A percentile compares a stretch with the other conserved stretches of the same genome.
These are phyloP conservation scores for Calypte anna DNA, from an alignment of 2,113 vertebrate species.

Conservation along the genomic window DNA sequence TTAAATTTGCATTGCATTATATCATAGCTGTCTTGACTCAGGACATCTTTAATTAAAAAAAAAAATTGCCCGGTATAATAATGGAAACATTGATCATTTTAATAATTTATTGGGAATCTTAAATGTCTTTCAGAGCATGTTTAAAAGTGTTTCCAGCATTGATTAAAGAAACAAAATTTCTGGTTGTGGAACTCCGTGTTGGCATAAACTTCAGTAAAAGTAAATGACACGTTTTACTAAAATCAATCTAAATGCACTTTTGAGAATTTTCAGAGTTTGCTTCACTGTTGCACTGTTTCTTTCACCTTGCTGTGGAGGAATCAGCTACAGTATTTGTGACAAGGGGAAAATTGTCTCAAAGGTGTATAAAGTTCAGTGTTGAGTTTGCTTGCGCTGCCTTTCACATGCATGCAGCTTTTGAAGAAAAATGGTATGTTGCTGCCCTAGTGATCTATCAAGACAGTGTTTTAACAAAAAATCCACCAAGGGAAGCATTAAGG, in stretches of 20 bases:
- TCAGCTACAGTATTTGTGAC: background rate
- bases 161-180: background rate
- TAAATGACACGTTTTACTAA: background rate
- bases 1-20: background rate
- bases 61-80: background rate
- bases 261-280: background rate
- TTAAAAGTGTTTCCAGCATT: background rate
- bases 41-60: background rate
- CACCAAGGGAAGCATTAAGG: background rate
- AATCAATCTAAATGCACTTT: background rate
- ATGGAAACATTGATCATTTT: background rate
- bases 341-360: background rate
- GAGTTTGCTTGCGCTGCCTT: background rate
- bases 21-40: background rate
- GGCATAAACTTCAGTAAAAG: background rate
- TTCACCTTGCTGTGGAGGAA: background rate
- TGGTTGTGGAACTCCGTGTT: background rate
- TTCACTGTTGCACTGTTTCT: background rate
- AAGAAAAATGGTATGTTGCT: background rate
- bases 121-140: background rate
- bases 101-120: background rate
- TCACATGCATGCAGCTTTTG: background rate
- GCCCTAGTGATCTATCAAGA: background rate
- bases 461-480: background rate
- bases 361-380: background rate